Evolutionary conservation across 2,888 invertebrate species (phyloP).

Genomic region (Tetheella fluctuosa): DNA sequence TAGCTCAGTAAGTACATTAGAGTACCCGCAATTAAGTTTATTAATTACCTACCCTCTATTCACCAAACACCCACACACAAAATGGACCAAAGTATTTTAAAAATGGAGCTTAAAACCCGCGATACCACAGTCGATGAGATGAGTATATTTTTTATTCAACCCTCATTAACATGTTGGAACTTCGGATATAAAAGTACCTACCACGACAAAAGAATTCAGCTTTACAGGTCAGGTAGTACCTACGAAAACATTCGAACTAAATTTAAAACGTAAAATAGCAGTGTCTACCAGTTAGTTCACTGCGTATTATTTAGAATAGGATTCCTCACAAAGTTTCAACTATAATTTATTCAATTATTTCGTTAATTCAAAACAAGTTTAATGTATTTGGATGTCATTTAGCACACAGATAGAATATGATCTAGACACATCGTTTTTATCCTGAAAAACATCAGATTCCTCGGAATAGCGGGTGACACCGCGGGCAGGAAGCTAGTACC

Average conservation of each 20-base stretch:
- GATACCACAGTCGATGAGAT: conserved; percentile 6
- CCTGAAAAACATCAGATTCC: too few species aligned
- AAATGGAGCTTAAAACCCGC: background rate
- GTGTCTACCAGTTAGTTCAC: background rate
- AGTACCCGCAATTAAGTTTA: background rate
- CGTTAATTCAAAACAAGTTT: too few species aligned
- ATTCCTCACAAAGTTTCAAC: background rate
- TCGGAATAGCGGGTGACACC: too few species aligned
- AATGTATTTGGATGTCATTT: too few species aligned
- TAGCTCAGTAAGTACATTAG: background rate
- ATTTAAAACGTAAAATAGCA: background rate
- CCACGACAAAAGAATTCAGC: background rate
- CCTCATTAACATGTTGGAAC: conserved; percentile 6
- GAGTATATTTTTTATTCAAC: conserved; percentile 1
- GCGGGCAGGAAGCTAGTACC: too few species aligned
- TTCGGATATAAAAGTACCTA: background rate
- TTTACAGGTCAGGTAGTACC: background rate
- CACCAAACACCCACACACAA: background rate
- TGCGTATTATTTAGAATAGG: background rate
- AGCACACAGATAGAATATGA: too few species aligned
- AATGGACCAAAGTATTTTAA: background rate
- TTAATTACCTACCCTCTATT: conserved; percentile 1
- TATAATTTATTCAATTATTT: too few species aligned
- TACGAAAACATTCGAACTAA: background rate
- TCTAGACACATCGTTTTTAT: too few species aligned